Percentiles rank a stretch among this genome's conserved stretches.
phyloP scores from a whole-genome alignment of 2,888 invertebrate species.

The Ectropis crepuscularia region DNA sequence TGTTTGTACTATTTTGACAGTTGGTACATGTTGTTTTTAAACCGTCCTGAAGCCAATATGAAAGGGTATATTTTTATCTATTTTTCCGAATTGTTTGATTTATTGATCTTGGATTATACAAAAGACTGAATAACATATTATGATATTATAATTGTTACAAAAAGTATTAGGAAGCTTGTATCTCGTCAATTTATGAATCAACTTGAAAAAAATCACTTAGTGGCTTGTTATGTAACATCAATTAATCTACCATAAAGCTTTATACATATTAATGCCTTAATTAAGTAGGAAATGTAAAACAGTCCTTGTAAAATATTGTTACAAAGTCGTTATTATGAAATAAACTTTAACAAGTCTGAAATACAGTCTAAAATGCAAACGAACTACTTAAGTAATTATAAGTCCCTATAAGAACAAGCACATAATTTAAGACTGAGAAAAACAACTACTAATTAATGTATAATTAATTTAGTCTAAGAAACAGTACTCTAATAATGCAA shows the following conservation, averaged over 20 bases:
- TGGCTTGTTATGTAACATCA: too few relatives aligned
- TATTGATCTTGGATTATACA: too few relatives aligned
- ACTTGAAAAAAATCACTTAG: too few relatives aligned
- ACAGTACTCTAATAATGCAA: constrained; percentile 56
- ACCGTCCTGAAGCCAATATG: too few relatives aligned
- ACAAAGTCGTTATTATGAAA: constrained; percentile 12
- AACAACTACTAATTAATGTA: neutral
- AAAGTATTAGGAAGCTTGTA: too few relatives aligned
- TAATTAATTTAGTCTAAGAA: constrained; percentile 33
- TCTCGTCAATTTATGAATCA: too few relatives aligned
- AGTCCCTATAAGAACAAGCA: constrained; percentile 21
- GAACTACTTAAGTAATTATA: constrained; percentile 22
- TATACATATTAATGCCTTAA: neutral
- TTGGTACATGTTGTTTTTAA: too few relatives aligned
- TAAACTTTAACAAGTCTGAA: constrained; percentile 9
- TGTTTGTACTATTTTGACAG: too few relatives aligned
- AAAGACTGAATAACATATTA: too few relatives aligned
- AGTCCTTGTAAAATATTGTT: constrained; percentile 17
- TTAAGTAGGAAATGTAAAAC: constrained; percentile 13
- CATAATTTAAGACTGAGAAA: constrained; percentile 34
- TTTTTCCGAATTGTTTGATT: too few relatives aligned
- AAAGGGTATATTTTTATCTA: too few relatives aligned
- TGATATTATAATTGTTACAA: too few relatives aligned
- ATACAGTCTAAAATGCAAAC: constrained; percentile 32
- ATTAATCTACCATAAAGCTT: neutral